phyloP scores from a whole-genome alignment of 2,797 vertebrate genomes.

The Myotis planiceps region DNA sequence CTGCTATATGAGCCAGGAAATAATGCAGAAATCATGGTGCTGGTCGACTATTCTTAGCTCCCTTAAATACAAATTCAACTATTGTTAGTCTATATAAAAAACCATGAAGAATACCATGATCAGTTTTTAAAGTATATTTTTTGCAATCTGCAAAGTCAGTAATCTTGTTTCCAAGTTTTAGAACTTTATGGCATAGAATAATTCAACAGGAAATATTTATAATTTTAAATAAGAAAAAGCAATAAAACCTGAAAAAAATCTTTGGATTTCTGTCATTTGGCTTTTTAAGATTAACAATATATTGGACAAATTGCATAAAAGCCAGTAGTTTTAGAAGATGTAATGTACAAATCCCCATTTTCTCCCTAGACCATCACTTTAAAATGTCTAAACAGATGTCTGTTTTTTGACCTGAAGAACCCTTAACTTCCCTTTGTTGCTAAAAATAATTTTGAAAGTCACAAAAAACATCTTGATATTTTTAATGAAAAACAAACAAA shows the following conservation, averaged over 20 bases:
- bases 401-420: neutral
- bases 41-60: neutral
- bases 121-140: neutral
- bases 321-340: neutral
- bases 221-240: neutral
- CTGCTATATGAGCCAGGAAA: neutral
- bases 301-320: neutral
- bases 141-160: neutral
- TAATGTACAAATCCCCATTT: neutral
- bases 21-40: neutral
- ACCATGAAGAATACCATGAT: neutral
- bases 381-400: neutral
- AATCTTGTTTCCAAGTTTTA: conserved; percentile 27
- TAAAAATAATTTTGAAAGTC: conserved; percentile 50
- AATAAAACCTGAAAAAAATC: neutral
- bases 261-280: neutral
- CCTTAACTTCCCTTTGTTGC: neutral
- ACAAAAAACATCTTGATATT: neutral
- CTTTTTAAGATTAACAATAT: conserved; percentile 40
- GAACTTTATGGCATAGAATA: neutral
- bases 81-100: neutral
- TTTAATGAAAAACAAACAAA: conserved; percentile 8
- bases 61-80: neutral
- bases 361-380: neutral
- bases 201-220: neutral